Conservation (phyloP, 2,113 vertebrate species). For the Heterotis niloticus region DNA sequence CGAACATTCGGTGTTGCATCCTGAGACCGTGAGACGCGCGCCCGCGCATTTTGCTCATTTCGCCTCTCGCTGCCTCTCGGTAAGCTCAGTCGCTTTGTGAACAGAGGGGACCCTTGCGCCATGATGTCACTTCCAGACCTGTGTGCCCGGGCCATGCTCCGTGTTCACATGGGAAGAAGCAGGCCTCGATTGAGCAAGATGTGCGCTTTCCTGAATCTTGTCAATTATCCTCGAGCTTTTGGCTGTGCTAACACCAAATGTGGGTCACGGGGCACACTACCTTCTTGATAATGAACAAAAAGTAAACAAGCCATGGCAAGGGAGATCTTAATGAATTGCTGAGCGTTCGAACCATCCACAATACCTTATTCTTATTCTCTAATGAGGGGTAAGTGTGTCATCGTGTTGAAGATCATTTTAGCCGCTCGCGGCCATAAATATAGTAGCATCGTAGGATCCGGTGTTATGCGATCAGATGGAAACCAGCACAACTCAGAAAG, state of each 20-base stretch:
- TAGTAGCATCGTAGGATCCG: slow-evolving; percentile 55
- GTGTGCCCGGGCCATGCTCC: not conserved
- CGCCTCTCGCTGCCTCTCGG: not conserved
- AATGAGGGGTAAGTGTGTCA: slow-evolving; percentile 72
- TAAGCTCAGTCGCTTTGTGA: not conserved
- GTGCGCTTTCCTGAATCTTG: slow-evolving; percentile 58
- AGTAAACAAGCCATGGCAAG: slow-evolving; percentile 65
- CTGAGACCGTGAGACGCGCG: too few relatives aligned
- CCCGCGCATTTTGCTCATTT: too few relatives aligned
- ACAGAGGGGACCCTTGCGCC: not conserved
- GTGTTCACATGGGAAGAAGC: slow-evolving; percentile 17
- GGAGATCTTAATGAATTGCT: slow-evolving; percentile 66
- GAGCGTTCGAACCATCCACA: slow-evolving; percentile 59
- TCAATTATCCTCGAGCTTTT: slow-evolving; percentile 61
- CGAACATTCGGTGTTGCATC: too few relatives aligned
- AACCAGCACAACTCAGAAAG: slow-evolving; percentile 55
- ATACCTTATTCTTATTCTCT: slow-evolving; percentile 65
- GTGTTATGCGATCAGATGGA: slow-evolving; percentile 53
- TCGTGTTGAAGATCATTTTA: slow-evolving; percentile 58
- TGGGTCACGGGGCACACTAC: slow-evolving; percentile 65
- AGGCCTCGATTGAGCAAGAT: slow-evolving; percentile 18
- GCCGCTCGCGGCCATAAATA: slow-evolving; percentile 57
- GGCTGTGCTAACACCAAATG: slow-evolving; percentile 60
- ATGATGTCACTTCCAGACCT: not conserved
- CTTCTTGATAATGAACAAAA: slow-evolving; percentile 66